These are phyloP conservation scores for Hypsibius dujardini DNA, from an alignment of 1,140 invertebrate genomes.

Conservation along the genomic window DNA sequence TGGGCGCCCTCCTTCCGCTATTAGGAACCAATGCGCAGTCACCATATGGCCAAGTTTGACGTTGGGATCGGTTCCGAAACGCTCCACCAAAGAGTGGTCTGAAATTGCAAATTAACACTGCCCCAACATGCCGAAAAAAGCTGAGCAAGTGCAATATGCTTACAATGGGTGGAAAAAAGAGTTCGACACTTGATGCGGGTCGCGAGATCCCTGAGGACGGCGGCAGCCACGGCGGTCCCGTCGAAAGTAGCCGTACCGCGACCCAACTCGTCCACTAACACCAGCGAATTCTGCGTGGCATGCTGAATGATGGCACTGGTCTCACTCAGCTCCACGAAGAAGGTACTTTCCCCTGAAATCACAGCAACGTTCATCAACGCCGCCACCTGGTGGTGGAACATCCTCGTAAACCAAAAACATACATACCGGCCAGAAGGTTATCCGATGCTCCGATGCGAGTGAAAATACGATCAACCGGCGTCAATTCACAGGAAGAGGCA, in stretches of 20 bases:
- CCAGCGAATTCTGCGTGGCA: constrained; percentile 66
- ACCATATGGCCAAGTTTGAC: constrained; percentile 84
- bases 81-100: constrained; percentile 69
- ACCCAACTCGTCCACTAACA: constrained; percentile 82
- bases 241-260: constrained; percentile 85
- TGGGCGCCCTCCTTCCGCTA: too few species aligned
- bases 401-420: background rate
- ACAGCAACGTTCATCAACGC: background rate
- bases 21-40: constrained; percentile 20
- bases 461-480: constrained; percentile 76
- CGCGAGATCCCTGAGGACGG: constrained; percentile 61
- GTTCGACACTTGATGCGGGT: constrained; percentile 51
- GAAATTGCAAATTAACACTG: background rate
- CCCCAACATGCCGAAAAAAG: background rate
- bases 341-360: constrained; percentile 67
- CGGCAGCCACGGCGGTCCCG: constrained; percentile 79
- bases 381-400: background rate
- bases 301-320: constrained; percentile 72
- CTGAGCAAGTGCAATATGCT: background rate
- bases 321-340: constrained; percentile 81
- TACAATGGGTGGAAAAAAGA: constrained; percentile 80
- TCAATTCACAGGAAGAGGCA: constrained; percentile 53
- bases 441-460: constrained; percentile 82
- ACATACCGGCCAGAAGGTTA: constrained; percentile 53
- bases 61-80: constrained; percentile 49